phyloP scores from a whole-genome alignment of 2,113 vertebrate species.

The Marmota flaviventris region DNA sequence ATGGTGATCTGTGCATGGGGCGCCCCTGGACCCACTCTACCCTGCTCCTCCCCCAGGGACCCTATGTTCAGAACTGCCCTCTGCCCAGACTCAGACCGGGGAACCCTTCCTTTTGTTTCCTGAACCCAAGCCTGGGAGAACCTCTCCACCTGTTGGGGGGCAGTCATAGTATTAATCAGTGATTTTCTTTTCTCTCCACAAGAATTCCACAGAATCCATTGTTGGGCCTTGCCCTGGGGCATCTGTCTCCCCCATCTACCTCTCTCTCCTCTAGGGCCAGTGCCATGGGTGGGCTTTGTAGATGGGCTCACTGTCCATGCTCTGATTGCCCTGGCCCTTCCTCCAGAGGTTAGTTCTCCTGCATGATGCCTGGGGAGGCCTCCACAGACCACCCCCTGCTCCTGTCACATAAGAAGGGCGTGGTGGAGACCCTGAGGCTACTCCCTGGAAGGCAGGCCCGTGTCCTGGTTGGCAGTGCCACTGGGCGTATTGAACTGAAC shows the following conservation, averaged over 20 bases:
- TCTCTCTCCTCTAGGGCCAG: neutral
- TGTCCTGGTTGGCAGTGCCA: too few species aligned
- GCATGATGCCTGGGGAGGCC: neutral
- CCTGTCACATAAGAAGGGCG: neutral
- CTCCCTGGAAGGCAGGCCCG: neutral
- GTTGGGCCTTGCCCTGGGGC: neutral
- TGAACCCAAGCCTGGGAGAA: neutral
- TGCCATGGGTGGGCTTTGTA: rapidly evolving
- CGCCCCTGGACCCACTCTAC: rapidly evolving
- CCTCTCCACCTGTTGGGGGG: too few species aligned
- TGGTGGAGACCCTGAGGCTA: neutral
- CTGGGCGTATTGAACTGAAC: neutral
- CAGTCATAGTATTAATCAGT: too few species aligned
- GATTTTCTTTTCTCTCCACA: neutral
- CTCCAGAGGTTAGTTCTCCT: neutral
- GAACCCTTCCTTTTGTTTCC: neutral
- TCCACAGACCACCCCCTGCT: neutral
- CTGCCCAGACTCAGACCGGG: neutral
- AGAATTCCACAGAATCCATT: neutral
- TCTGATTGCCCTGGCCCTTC: neutral
- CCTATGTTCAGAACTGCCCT: neutral
- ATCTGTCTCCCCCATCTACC: neutral
- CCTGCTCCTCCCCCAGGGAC: too few species aligned
- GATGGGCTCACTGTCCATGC: neutral
- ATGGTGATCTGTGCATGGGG: neutral